These are phyloP conservation scores for human DNA, from an alignment of 2,113 vertebrate species.

Conservation along the genomic window GRCh38 chr17:6211501-6212000, in stretches of 20 bases:
- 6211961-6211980: background rate
- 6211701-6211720: background rate
- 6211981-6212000: rapidly evolving
- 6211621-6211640: background rate
- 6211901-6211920: background rate
- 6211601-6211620: background rate
- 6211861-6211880: background rate
- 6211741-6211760: background rate
- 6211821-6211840: background rate
- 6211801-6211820: background rate
- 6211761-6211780: background rate
- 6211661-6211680: background rate
- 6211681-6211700: background rate
- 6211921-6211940: background rate
- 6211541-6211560: background rate
- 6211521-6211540: background rate
- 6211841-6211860: background rate
- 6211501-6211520: background rate
- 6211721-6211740: background rate
- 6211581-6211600: background rate
- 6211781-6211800: background rate
- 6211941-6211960: background rate
- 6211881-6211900: background rate
- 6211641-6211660: background rate
- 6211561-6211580: background rate